These are phyloP conservation scores for Orchestia grillus DNA, from an alignment of 1,140 invertebrate genomes.

Conservation along the genomic window DNA sequence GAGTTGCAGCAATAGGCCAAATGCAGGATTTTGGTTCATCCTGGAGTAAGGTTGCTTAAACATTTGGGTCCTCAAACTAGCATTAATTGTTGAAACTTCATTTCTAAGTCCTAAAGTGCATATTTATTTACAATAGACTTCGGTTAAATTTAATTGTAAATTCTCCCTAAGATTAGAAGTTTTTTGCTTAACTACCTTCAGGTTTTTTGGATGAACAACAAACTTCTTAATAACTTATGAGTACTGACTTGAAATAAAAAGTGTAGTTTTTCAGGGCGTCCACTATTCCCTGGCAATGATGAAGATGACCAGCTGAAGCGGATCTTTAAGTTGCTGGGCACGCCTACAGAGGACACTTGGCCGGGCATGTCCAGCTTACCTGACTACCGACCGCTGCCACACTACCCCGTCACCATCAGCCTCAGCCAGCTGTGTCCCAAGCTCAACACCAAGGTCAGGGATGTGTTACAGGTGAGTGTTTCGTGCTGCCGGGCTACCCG, in stretches of 20 bases:
- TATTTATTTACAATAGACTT: too few species aligned
- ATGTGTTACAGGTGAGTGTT: slow-evolving; percentile 82
- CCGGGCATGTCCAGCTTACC: slow-evolving; percentile 93
- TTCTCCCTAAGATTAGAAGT: too few species aligned
- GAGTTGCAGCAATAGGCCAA: too few species aligned
- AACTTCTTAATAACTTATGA: too few species aligned
- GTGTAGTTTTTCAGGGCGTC: slow-evolving; percentile 75
- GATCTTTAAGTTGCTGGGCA: slow-evolving; percentile 98
- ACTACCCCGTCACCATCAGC: slow-evolving; percentile 88
- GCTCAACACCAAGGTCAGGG: slow-evolving; percentile 90
- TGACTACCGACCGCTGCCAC: slow-evolving; percentile 96
- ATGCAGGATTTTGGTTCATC: too few species aligned
- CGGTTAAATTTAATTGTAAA: too few species aligned
- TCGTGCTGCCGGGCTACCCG: slow-evolving; percentile 87
- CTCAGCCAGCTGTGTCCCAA: slow-evolving; percentile 91
- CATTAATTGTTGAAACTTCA: too few species aligned
- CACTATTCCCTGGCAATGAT: slow-evolving; percentile 93
- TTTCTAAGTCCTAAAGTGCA: too few species aligned
- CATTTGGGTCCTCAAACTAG: too few species aligned
- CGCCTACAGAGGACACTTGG: slow-evolving; percentile 96
- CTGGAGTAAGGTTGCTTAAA: too few species aligned
- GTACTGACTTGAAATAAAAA: not conserved
- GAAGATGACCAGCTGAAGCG: slow-evolving; percentile 98
- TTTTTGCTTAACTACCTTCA: too few species aligned
- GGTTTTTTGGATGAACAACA: too few species aligned